Conservation (phyloP, 2,888 invertebrate species). For the Microplitis manilae region DNA sequence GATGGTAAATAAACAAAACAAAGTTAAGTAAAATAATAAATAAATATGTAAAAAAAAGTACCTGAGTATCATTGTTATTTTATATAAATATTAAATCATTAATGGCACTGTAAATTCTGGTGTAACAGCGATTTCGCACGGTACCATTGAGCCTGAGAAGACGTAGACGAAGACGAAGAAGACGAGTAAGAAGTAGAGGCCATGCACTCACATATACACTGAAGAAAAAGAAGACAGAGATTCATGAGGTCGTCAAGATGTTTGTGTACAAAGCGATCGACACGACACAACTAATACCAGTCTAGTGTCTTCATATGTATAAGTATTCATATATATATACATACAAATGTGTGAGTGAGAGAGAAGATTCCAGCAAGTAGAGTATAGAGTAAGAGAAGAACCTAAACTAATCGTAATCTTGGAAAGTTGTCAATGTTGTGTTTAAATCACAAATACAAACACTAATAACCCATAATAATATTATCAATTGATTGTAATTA, state of each 20-base stretch:
- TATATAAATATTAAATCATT: background rate
- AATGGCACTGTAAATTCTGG: slow-evolving; percentile 15
- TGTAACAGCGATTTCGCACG: slow-evolving; percentile 41
- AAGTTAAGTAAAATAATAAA: background rate
- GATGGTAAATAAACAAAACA: background rate
- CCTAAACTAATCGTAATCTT: slow-evolving; percentile 11
- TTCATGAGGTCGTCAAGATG: slow-evolving; percentile 38
- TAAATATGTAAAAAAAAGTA: background rate
- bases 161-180: background rate
- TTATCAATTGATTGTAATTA: background rate
- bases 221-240: slow-evolving; percentile 12
- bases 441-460: background rate
- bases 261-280: slow-evolving; percentile 49
- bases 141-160: slow-evolving; percentile 20
- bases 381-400: background rate
- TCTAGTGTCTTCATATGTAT: slow-evolving; percentile 5
- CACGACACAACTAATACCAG: slow-evolving; percentile 12
- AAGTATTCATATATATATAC: background rate
- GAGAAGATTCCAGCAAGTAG: background rate
- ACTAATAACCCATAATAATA: background rate
- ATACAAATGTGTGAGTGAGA: background rate
- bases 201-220: slow-evolving; percentile 31
- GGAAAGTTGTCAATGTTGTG: slow-evolving; percentile 4
- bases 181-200: slow-evolving; percentile 7
- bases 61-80: background rate